Percentiles rank a stretch among this genome's conserved stretches.
These are phyloP conservation scores for Hirtodrosophila confusa DNA, from an alignment of 2,888 invertebrate genomes.

Conservation along the genomic window DNA sequence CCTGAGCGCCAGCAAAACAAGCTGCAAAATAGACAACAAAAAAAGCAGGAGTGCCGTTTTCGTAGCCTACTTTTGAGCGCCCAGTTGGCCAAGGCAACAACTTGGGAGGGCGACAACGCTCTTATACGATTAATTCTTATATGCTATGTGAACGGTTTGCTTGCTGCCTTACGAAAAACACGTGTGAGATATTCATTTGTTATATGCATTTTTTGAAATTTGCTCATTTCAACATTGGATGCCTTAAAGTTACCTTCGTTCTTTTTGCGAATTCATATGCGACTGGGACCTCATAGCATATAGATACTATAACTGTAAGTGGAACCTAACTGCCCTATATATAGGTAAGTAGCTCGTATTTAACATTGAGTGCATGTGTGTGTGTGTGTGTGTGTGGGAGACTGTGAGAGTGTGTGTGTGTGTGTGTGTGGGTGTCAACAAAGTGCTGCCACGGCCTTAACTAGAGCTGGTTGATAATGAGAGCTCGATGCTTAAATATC, in stretches of 20 bases:
- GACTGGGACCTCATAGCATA: slow-evolving; percentile 69
- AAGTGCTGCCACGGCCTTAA: slow-evolving; percentile 62
- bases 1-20: background rate
- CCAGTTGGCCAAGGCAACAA: slow-evolving; percentile 3
- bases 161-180: slow-evolving; percentile 42
- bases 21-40: slow-evolving; percentile 11
- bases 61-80: slow-evolving; percentile 22
- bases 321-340: slow-evolving; percentile 36
- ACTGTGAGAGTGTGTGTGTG: slow-evolving; percentile 18
- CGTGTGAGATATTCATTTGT: slow-evolving; percentile 47
- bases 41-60: background rate
- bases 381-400: slow-evolving; percentile 26
- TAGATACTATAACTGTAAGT: slow-evolving; percentile 34
- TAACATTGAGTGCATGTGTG: slow-evolving; percentile 70
- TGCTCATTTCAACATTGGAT: slow-evolving; percentile 63
- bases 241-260: slow-evolving; percentile 54
- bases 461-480: slow-evolving; percentile 53
- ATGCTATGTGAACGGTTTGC: slow-evolving; percentile 47
- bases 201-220: slow-evolving; percentile 45
- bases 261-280: slow-evolving; percentile 44
- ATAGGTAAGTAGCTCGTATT: slow-evolving; percentile 63
- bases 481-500: slow-evolving; percentile 47
- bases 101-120: slow-evolving; percentile 11
- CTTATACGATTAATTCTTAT: slow-evolving; percentile 41
- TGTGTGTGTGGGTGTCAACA: slow-evolving; percentile 57